These are phyloP conservation scores for Drosophila seguyi DNA, from an alignment of 1,140 invertebrate genomes.

Conservation along the genomic window DNA sequence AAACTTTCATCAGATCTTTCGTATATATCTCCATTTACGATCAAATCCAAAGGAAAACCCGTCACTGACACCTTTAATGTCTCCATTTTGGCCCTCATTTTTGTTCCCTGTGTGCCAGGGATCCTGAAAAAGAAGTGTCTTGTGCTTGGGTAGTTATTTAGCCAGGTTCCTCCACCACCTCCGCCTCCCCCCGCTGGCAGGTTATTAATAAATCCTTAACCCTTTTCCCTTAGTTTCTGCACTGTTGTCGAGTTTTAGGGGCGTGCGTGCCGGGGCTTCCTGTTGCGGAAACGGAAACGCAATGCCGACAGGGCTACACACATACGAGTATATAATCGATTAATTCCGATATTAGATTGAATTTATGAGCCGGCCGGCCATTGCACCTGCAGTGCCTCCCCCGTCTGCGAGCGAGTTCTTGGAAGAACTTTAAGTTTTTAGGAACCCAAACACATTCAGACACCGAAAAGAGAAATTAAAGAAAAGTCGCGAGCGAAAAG, in stretches of 20 bases:
- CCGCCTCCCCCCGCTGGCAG: constrained; percentile 10
- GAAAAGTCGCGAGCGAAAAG: constrained; percentile 48
- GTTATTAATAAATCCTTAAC: constrained; percentile 85
- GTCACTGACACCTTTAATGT: background rate
- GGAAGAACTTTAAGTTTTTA: constrained; percentile 44
- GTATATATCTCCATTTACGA: no score
- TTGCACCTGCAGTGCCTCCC: constrained; percentile 25
- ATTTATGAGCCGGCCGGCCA: constrained; percentile 65
- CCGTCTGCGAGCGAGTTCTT: constrained; percentile 15
- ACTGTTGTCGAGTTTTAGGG: constrained; percentile 24
- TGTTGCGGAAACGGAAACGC: constrained; percentile 85
- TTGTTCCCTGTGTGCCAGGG: constrained; percentile 15
- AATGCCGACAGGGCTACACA: constrained; percentile 77
- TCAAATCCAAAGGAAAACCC: no score
- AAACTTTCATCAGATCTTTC: no score
- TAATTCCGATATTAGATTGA: constrained; percentile 85
- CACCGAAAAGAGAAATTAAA: constrained; percentile 54
- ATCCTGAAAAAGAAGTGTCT: constrained; percentile 21
- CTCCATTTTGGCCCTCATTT: background rate
- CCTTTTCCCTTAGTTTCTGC: constrained; percentile 51
- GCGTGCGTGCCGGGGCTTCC: constrained; percentile 64
- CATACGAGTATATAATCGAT: constrained; percentile 82
- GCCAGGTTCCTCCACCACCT: background rate
- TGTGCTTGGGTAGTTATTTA: constrained; percentile 13
- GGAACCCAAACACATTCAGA: constrained; percentile 49